Conservation (phyloP, 2,888 invertebrate genomes). For the Kryphioiulus occultus region DNA sequence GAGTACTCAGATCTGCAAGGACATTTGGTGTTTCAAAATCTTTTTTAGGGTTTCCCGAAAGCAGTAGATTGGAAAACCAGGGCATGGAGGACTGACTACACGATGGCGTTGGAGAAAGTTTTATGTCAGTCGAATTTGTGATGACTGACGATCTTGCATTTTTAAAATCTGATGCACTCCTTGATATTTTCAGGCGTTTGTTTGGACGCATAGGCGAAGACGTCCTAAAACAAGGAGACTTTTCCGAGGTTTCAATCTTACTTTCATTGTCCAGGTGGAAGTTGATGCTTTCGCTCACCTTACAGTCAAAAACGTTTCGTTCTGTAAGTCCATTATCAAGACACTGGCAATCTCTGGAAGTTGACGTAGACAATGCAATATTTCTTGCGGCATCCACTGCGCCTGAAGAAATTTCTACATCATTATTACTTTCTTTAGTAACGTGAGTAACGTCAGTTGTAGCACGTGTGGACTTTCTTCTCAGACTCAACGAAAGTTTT, state of each 20-base stretch:
- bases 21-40: background rate
- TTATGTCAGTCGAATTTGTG: background rate
- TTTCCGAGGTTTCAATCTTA: background rate
- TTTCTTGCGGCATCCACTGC: background rate
- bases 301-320: background rate
- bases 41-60: background rate
- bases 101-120: background rate
- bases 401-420: background rate
- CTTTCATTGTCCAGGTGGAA: no score
- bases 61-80: background rate
- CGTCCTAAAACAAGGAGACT: no score
- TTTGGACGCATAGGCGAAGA: background rate
- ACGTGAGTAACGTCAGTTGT: background rate
- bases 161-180: background rate
- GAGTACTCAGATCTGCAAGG: background rate
- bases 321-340: no score
- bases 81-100: background rate
- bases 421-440: background rate
- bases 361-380: background rate
- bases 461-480: background rate
- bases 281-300: no score
- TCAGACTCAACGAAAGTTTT: conserved; percentile 17
- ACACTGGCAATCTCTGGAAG: background rate
- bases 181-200: background rate
- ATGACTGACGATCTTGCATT: background rate